Base-by-base conservation (phyloP, 2,113 vertebrate genomes). In the Thalassarche chlororhynchos region DNA sequence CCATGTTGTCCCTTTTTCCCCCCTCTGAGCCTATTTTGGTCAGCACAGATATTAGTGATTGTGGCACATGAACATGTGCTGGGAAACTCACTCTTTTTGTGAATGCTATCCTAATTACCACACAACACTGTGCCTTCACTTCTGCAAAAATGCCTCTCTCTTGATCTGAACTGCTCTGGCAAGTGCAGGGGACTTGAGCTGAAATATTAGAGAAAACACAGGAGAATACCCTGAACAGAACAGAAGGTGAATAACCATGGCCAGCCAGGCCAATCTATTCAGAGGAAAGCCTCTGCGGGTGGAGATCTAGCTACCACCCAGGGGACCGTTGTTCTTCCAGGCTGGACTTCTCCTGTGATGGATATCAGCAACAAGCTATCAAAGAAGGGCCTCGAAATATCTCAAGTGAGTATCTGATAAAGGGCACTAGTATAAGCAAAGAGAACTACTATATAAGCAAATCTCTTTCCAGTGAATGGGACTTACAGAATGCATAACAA, bases 321-420 rank as follows among this genome's bases (percentile, higher is more conserved):
- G 28, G 24, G 31, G 49, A 74, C 11, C 0, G 3, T 14, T 78
- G 32, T 18, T 95, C 40, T 74, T 78, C 65, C 44, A 72, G 64
- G 26, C 7, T 87, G 84, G 69, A 47, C 28, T 84, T 72, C 72
- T 66, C 11, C 46, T 51, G 14, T 47, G 61, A 26, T 49, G 29
- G 31, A 9, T 47, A 40, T 34, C 32, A 55, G 28, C 0, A 1
- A 34, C 55, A 60, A 70, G 32, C 51, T 85, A 54, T 15, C 75
- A 64, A 62, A 82, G 70, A 72, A 15, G 5, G 10, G 3, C 7
- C 34, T 65, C 0, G 0, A 72, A 91, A 44, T 46, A 42, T 21
- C 54, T 77, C 34, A 19, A 14, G 17, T 62, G 68, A 66, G 28
- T n/a, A 10, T 49, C 54, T 61, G 49, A 26, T 51, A 77, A 61